These are phyloP conservation scores for Sebastes fasciatus DNA, from an alignment of 2,113 vertebrate genomes.

Conservation along the genomic window DNA sequence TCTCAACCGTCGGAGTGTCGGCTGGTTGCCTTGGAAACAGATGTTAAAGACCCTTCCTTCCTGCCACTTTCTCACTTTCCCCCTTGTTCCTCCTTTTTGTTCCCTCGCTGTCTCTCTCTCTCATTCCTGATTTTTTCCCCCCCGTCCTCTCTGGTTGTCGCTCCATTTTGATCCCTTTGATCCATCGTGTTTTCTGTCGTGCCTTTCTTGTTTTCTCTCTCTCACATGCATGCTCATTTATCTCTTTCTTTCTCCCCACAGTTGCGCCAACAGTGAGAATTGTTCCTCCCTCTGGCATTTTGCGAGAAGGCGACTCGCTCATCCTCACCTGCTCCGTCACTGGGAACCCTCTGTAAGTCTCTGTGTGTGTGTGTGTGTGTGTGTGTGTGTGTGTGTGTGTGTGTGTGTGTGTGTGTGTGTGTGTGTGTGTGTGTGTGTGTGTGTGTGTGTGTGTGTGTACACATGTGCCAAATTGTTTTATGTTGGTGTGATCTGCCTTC, in stretches of 20 bases:
- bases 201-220: neutral
- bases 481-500: neutral
- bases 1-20: constrained; percentile 54
- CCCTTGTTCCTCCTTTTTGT: constrained; percentile 37
- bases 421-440: constrained; percentile 25
- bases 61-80: constrained; percentile 45
- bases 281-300: constrained; percentile 87
- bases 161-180: constrained; percentile 23
- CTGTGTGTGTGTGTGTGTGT: constrained; percentile 48
- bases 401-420: constrained; percentile 62
- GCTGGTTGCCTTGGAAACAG: constrained; percentile 75
- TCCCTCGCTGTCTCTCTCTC: neutral
- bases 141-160: neutral
- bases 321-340: constrained; percentile 88
- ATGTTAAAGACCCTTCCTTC: constrained; percentile 61
- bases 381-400: neutral
- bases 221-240: constrained; percentile 11
- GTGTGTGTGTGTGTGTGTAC: neutral
- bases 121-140: constrained; percentile 5
- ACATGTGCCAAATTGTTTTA: neutral
- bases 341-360: constrained; percentile 91
- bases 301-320: constrained; percentile 91
- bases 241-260: constrained; percentile 65
- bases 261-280: constrained; percentile 91
- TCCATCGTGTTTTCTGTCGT: constrained; percentile 5